Base-by-base conservation (phyloP, 2,888 invertebrate genomes). In the Deladenus siricidicola region DNA sequence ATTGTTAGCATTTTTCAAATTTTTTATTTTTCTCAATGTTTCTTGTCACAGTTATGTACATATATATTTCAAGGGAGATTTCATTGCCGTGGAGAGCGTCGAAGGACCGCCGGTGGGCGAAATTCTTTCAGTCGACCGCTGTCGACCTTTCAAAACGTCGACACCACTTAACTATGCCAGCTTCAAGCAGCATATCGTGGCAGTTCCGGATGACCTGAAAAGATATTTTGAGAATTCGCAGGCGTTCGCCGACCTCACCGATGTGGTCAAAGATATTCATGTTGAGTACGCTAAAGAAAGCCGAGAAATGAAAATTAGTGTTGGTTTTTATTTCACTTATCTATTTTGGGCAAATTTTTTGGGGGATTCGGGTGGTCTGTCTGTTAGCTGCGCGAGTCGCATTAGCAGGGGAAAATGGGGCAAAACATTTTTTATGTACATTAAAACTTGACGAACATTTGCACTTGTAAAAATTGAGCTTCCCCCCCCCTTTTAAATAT, bases 21-120 rank as follows among this genome's bases (percentile, higher is more conserved):
- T n/a, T n/a, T n/a, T n/a, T n/a, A n/a, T n/a, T n/a, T n/a, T n/a
- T n/a, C n/a, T n/a, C n/a, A n/a, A n/a, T n/a, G n/a, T n/a, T n/a
- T n/a, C n/a, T n/a, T n/a, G n/a, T n/a, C n/a, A n/a, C n/a, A n/a
- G n/a, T n/a, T n/a, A n/a, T n/a, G n/a, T n/a, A n/a, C n/a, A n/a
- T n/a, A n/a, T n/a, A n/a, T n/a, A 24, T 53, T 62, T 67, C 30
- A 26, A 68, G 68, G 62, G 56, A 23, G 63, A 55, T n/a, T 72
- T 69, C 44, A 66, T 47, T 23, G 70, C 70, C 14, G 60, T 68
- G 23, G 60, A 70, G 23, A 51, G 48, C 47, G 43, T 59, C 21
- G 68, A 68, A 14, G 63, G 56, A 21, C 44, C 58, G 8, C 21
- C 28, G 21, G 51, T 30, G 4, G 64, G 42, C 49, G 70, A 67